Evolutionary conservation across 2,888 invertebrate genomes (phyloP), one percentile per base, ranked within the genome.

Genomic region (Thecophora atra): DNA sequence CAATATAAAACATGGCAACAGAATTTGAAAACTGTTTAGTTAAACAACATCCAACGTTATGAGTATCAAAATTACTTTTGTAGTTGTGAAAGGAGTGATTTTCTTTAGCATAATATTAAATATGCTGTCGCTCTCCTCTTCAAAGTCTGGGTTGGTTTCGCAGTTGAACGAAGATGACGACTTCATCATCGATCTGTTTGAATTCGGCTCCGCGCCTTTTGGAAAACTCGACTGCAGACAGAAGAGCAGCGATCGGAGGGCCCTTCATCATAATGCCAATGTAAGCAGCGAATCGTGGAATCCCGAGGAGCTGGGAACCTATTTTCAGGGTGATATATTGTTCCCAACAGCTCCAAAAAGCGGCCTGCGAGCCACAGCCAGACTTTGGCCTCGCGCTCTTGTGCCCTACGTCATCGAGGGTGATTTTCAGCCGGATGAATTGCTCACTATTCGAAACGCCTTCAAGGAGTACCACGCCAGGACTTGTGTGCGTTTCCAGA

Each of bases 231-330:
- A 87, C 21, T 86, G 84, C 21, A 80, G n/a, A n/a, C n/a, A 82
- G 74, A 78, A 70, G 0, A 81, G 80, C 0, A 81, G 81, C 0
- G 69, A 69, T 1, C 58, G 79, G 37, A 78, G 82, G 0, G 78
- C 76, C 1, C 73, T 76, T 2, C 74, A 77, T 42, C 73, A 72
- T 6, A 72, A 54, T 54, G 21, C 60, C n/a, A 47, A 19, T 2
- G n/a, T n/a, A 37, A 21, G n/a, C n/a, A n/a, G n/a, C n/a, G n/a
- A 37, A 15, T 26, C 47, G 28, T n/a, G 26, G 76, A 94, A 94
- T 82, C 94, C 94, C 0, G 94, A 95, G 82, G 94, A 95, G 81
- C 84, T 92, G 79, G 93, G 94, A 0, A 89, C 89, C n/a, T 94
- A 94, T 80, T 88, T 90, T 0, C 92, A 94, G 81, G 93, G 93